Evolutionary conservation across 2,113 vertebrate species (phyloP), one percentile per base, ranked within the genome.

Genomic region (Ptilorrhoa leucosticta): DNA sequence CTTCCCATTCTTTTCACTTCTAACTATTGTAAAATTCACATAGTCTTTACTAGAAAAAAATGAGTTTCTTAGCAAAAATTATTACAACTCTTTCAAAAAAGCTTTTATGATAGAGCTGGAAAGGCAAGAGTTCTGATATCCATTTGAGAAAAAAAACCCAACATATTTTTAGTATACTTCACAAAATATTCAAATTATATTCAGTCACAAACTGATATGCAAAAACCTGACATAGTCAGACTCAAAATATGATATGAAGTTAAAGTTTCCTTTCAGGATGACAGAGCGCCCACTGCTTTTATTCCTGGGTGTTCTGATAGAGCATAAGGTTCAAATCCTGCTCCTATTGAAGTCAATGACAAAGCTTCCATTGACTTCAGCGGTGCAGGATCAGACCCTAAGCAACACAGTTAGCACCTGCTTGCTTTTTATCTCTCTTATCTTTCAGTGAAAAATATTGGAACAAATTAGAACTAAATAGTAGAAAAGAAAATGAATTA

Each of bases 301-400:
- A 33, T 39, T 92, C 71, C 44, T 91, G 53, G 37, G 50, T 89
- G 69, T 95, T 94, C 82, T 96, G 93, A 54, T 33, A 96, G 79
- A 88, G 93, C 95, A 94, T 90, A 79, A 97, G 95, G 94, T 95
- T 97, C 95, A 97, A 96, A 97, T 94, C 90, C 94, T 94, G 87
- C 94, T 96, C 95, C 94, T 95, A 94, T 65, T 95, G 96, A 97
- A 96, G 95, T 94, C 84, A 95, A 96, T 96, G 94, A 96, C 96
- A 96, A 94, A 91, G 87, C 82, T 91, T 90, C 94, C 95, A 96
- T 6, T 95, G 92, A 95, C 90, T 88, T 96, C 94, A 96, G 58
- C 26, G 92, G 94, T 94, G 94, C 95, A 97, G 95, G 94, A 97
- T 77, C 91, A 97, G 95, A 96, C 85, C 87, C 91, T 94, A 90